Base-by-base conservation (phyloP, 2,888 invertebrate genomes). In the Gymnosoma rotundatum region DNA sequence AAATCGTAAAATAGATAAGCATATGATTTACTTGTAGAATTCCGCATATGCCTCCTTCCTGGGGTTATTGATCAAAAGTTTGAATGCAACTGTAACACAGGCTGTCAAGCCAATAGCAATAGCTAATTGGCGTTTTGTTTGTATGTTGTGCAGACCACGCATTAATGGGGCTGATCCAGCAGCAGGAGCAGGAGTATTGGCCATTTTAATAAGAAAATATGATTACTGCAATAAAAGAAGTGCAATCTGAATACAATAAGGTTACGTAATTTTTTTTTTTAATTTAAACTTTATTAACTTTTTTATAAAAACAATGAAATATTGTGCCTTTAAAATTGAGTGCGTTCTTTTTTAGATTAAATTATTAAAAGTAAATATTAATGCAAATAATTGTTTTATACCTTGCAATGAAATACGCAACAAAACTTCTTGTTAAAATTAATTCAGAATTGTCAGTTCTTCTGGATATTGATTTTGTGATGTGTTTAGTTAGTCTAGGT, bases 1-100 rank as follows among this genome's bases (percentile, higher is more conserved):
- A 48, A 38, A 38, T 60, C 18, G 56, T 61, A 25, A n/a, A 25
- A n/a, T 25, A n/a, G 10, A 0, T 8, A 45, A 48, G 7, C 9
- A 16, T 0, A 18, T 7, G 25, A 84, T 93, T 93, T 93, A 97
- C 97, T 94, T 95, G 93, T 96, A 96, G 91, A 95, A 97, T 48
- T 96, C 95, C 52, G 94, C 95, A 88, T 97, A 97, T 67, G 91
- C 92, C 12, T 91, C 89, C 87, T 94, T 95, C 73, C 94, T 93
- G 0, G 94, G 93, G 60, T 94, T 92, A 69, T 92, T 93, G 25
- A 95, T 87, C 0, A 93, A 45, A 0, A 93, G 3, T 87, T 95
- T 94, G 81, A 92, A 91, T 1, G 91, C 90, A 0, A 92, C 60
- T 0, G 94, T 94, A 3, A 91, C 89, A 0, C 91, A 36, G 0